Conservation (phyloP, 2,888 invertebrate genomes). For the Pomacea canaliculata region DNA sequence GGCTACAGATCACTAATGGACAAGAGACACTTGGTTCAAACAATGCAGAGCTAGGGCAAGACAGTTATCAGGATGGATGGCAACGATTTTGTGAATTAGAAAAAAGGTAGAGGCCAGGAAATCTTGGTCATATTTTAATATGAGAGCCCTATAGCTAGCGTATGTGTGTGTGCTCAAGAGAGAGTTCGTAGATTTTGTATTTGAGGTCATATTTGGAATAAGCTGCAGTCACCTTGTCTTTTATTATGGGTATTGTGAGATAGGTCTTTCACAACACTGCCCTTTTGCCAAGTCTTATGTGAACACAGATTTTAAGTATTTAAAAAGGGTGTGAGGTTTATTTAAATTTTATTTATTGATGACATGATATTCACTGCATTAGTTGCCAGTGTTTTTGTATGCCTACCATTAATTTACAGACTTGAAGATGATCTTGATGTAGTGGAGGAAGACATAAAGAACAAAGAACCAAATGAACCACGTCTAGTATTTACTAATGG, state of each 20-base stretch:
- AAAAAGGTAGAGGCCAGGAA: slow-evolving; percentile 30
- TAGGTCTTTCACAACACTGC: no score
- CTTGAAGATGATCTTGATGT: slow-evolving; percentile 26
- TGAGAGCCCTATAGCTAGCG: no score
- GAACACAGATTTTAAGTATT: no score
- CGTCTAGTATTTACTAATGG: slow-evolving; percentile 26
- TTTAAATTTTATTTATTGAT: no score
- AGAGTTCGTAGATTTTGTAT: no score
- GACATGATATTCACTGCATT: no score
- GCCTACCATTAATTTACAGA: slow-evolving; percentile 9
- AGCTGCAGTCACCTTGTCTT: no score
- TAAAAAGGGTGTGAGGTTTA: no score
- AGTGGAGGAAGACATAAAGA: slow-evolving; percentile 3
- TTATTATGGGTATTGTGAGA: no score
- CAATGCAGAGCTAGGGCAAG: background rate
- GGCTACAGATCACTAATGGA: slow-evolving; percentile 22
- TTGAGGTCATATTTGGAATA: no score
- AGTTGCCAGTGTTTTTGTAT: background rate
- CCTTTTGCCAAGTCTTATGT: no score
- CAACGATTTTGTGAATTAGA: slow-evolving; percentile 36
- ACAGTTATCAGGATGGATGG: slow-evolving; percentile 28
- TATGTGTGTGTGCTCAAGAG: no score
- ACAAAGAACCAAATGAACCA: slow-evolving; percentile 4
- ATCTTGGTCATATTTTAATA: background rate
- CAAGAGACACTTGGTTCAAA: background rate